Percentiles rank a stretch among this genome's conserved stretches.
Conservation (phyloP, 2,797 vertebrate species). For the Coregonus sp. region DNA sequence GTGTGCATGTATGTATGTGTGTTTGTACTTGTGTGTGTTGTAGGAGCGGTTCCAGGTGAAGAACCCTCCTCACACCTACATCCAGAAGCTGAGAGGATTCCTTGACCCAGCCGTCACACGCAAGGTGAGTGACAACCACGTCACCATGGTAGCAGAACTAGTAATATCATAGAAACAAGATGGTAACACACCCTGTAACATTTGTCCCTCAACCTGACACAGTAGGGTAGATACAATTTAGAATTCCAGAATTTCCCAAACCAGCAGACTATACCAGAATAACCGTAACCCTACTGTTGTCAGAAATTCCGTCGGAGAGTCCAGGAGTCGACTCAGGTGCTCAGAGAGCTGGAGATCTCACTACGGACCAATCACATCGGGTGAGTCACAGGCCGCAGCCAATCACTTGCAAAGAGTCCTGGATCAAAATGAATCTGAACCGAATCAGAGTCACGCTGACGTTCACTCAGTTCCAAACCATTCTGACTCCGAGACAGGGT, state of each 20-base stretch:
- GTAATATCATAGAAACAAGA: background rate
- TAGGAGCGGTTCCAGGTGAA: constrained; percentile 98
- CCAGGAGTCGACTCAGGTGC: constrained; percentile 95
- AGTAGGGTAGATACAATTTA: background rate
- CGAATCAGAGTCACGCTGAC: too few relatives aligned
- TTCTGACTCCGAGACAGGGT: too few relatives aligned
- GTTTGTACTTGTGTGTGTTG: constrained; percentile 22
- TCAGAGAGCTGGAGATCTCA: constrained; percentile 96
- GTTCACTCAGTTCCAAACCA: too few relatives aligned
- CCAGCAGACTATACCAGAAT: background rate
- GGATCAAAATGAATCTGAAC: background rate
- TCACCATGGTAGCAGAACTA: background rate
- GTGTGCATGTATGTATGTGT: background rate
- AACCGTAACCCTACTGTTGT: constrained; percentile 30
- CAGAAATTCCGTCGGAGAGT: constrained; percentile 96
- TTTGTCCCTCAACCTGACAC: background rate
- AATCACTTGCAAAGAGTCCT: background rate
- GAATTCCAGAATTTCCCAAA: background rate
- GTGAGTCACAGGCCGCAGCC: constrained; percentile 67
- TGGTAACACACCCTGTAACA: background rate
- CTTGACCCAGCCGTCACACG: constrained; percentile 94
- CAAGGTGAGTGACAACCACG: constrained; percentile 82
- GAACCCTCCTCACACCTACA: constrained; percentile 96
- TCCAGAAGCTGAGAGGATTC: constrained; percentile 94
- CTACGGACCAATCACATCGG: constrained; percentile 97